Evolutionary conservation across 2,113 vertebrate genomes (phyloP).

Genomic region (Ovis canadensis): DNA sequence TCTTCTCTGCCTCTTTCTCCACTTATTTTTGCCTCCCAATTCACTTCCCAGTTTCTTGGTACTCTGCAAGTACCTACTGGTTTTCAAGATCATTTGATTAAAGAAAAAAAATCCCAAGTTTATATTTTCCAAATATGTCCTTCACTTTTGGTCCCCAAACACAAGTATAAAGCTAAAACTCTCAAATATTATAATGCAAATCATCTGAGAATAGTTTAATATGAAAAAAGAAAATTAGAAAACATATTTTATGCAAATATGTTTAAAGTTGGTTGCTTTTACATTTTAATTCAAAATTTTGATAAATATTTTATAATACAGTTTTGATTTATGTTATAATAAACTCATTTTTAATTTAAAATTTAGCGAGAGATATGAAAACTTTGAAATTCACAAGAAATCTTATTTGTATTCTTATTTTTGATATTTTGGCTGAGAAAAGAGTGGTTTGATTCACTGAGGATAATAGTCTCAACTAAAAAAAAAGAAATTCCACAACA

Average conservation of each 20-base stretch:
- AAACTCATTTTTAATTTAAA: neutral
- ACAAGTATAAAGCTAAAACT: neutral
- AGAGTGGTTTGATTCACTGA: neutral
- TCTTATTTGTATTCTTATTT: neutral
- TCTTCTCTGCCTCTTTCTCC: neutral
- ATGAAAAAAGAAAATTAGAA: neutral
- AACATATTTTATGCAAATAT: neutral
- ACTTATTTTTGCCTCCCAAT: neutral
- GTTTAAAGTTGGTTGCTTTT: neutral
- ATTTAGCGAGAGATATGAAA: neutral
- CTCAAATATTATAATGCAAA: neutral
- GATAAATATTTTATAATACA: neutral
- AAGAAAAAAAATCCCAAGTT: neutral
- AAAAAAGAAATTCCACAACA: neutral
- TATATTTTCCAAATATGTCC: neutral
- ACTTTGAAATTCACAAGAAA: neutral
- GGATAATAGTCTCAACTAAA: constrained; percentile 13
- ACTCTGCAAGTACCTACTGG: neutral
- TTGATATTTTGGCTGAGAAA: neutral
- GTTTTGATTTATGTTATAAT: neutral
- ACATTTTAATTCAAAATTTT: neutral
- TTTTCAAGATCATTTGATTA: neutral
- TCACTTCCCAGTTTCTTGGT: neutral
- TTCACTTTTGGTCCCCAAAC: neutral
- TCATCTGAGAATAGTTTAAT: neutral